Conservation (phyloP, 2,888 invertebrate species). For the Cosmorhoe ocellata region DNA sequence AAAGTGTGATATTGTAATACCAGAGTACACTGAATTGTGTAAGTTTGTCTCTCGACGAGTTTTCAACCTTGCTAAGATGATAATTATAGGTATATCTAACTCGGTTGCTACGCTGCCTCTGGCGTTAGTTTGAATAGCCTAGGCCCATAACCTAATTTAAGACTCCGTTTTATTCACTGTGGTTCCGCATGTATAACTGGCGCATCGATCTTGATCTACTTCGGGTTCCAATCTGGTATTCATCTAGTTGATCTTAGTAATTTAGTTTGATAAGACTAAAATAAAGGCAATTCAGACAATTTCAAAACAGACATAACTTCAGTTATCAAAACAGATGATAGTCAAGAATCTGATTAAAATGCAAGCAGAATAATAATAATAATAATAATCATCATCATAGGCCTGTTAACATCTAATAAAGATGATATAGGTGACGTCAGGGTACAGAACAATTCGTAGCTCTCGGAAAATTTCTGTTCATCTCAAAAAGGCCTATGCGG, state of each 20-base stretch:
- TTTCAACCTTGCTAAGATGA: conserved; percentile 9
- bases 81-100: background rate
- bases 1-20: conserved; percentile 25
- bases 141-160: background rate
- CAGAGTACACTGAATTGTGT: conserved; percentile 19
- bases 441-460: no score
- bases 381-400: no score
- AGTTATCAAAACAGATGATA: conserved; percentile 6
- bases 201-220: background rate
- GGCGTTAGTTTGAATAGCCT: background rate
- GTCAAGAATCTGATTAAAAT: conserved; percentile 16
- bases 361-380: conserved; percentile 14
- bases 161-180: background rate
- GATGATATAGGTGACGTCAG: no score
- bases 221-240: no score
- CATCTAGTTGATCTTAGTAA: no score
- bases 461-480: no score
- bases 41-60: conserved; percentile 13
- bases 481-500: no score
- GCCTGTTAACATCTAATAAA: no score
- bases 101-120: conserved; percentile 5
- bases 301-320: no score
- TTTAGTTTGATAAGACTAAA: no score
- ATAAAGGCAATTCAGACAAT: no score
- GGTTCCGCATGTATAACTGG: background rate